A percentile compares a stretch with the other conserved stretches of the same genome.
Conservation (phyloP, 1,140 invertebrate species). For the Drosophila watanabei region DNA sequence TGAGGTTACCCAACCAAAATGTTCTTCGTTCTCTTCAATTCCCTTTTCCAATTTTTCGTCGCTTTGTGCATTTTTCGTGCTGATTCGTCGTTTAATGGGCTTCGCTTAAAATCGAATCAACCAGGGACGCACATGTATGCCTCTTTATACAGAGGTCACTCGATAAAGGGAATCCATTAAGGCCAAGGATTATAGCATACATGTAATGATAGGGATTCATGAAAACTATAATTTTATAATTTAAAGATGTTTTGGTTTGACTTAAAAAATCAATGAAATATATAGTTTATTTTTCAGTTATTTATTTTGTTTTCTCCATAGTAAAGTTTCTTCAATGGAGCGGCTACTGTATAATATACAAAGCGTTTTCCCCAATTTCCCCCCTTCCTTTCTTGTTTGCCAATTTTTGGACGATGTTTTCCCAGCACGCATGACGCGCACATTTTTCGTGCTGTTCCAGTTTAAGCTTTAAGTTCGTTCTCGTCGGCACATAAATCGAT, state of each 20-base stretch:
- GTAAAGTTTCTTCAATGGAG: neutral
- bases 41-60: slow-evolving; percentile 7
- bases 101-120: slow-evolving; percentile 52
- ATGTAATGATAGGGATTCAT: neutral
- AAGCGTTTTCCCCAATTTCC: neutral
- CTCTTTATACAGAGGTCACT: neutral
- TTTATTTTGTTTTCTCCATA: neutral
- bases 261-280: neutral
- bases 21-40: neutral
- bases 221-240: neutral
- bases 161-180: neutral
- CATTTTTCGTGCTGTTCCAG: slow-evolving; percentile 35
- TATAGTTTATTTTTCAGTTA: neutral
- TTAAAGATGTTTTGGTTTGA: neutral
- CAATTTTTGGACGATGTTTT: slow-evolving; percentile 26
- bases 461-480: slow-evolving; percentile 47
- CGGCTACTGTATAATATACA: neutral
- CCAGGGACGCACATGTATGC: slow-evolving; percentile 20
- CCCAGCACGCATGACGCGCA: slow-evolving; percentile 40
- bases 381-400: neutral
- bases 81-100: slow-evolving; percentile 61
- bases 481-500: slow-evolving; percentile 55
- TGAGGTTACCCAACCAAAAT: slow-evolving; percentile 28
- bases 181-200: neutral
- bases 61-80: slow-evolving; percentile 45